A percentile compares a stretch with the other conserved stretches of the same genome.
phyloP scores from a whole-genome alignment of 1,140 invertebrate species.

The Aphidius ervi region DNA sequence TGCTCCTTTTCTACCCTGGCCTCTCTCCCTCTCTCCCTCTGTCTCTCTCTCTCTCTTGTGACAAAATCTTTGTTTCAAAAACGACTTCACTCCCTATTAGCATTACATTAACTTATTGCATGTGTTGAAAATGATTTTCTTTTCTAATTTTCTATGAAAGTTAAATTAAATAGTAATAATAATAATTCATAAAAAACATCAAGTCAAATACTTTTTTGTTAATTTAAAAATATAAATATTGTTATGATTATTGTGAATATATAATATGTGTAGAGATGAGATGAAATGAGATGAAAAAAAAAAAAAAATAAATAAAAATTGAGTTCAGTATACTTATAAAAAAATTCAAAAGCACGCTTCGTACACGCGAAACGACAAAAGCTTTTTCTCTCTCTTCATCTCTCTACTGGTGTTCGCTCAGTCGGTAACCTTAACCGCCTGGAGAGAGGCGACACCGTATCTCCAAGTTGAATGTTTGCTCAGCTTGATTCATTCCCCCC shows the following conservation, averaged over 20 bases:
- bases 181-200: too few species aligned
- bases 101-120: slow-evolving; percentile 9
- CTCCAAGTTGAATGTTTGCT: slow-evolving; percentile 52
- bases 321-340: background rate
- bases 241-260: background rate
- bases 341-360: slow-evolving; percentile 17
- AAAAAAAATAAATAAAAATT: background rate
- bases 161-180: too few species aligned
- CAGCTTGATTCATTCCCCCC: slow-evolving; percentile 52
- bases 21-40: background rate
- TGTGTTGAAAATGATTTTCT: background rate
- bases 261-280: background rate
- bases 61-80: slow-evolving; percentile 1
- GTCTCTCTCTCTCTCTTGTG: background rate
- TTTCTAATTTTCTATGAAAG: too few species aligned
- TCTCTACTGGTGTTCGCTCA: slow-evolving; percentile 1
- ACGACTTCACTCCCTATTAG: background rate
- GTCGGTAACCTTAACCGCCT: slow-evolving; percentile 14
- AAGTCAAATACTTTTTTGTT: too few species aligned
- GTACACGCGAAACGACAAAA: slow-evolving; percentile 12
- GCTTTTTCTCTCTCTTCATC: slow-evolving; percentile 1
- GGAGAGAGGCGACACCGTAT: slow-evolving; percentile 39
- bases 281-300: background rate
- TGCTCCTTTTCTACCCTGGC: background rate
- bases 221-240: background rate